phyloP scores from a whole-genome alignment of 1,140 invertebrate genomes.

The Daktulosphaira vitifoliae region DNA sequence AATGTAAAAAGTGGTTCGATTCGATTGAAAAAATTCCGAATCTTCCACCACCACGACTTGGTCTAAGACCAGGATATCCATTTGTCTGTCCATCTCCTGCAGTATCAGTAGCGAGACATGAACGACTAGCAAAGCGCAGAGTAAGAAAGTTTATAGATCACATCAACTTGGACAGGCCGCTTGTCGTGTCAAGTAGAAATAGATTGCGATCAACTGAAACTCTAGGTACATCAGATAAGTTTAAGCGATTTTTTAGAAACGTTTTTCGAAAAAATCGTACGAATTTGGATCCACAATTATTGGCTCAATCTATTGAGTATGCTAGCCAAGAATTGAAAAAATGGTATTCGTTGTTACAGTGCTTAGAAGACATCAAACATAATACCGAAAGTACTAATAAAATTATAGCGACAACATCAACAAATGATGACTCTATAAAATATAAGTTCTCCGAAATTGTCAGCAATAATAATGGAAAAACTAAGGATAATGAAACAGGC shows the following conservation, averaged over 20 bases:
- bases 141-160: constrained; percentile 5
- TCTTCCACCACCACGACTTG: not conserved
- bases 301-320: not conserved
- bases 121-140: not conserved
- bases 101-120: not conserved
- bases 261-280: not conserved
- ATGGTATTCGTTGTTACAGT: not conserved
- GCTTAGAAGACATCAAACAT: constrained; percentile 4
- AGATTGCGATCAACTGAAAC: not conserved
- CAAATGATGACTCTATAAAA: constrained; percentile 5
- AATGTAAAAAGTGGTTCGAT: constrained; percentile 6
- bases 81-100: too few relatives aligned
- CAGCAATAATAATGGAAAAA: not conserved
- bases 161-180: not conserved
- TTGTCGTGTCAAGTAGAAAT: not conserved
- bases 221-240: constrained; percentile 4
- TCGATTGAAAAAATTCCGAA: not conserved
- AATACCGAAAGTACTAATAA: not conserved
- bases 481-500: not conserved
- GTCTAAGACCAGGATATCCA: not conserved
- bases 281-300: not conserved
- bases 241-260: not conserved
- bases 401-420: not conserved
- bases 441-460: not conserved
- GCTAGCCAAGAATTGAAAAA: not conserved